phyloP scores from a whole-genome alignment of 2,888 invertebrate species.

The Hypercompe scribonia region DNA sequence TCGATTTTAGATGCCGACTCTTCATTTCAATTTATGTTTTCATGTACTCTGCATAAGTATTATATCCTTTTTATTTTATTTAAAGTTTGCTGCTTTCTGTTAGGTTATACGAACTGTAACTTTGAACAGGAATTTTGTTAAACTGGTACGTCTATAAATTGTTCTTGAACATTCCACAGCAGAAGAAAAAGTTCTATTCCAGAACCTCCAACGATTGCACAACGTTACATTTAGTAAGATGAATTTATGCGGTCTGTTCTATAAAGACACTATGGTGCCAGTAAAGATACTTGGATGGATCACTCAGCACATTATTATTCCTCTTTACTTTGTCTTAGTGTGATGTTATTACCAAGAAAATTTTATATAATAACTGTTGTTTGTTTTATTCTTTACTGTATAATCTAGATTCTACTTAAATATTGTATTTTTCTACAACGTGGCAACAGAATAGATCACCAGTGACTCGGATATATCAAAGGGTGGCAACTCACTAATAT shows the following conservation, averaged over 20 bases:
- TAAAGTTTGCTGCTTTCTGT: too few species aligned
- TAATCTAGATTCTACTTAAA: too few species aligned
- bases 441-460: too few species aligned
- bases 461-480: too few species aligned
- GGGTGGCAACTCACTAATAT: too few species aligned
- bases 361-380: background rate
- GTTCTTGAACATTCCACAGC: background rate
- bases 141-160: too few species aligned
- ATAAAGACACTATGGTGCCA: background rate
- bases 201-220: background rate
- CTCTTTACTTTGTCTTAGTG: constrained; percentile 16
- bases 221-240: background rate
- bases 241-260: background rate
- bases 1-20: too few species aligned
- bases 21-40: background rate
- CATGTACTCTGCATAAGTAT: background rate
- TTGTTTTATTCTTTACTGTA: background rate
- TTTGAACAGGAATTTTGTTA: too few species aligned
- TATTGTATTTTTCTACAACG: too few species aligned
- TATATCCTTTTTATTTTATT: too few species aligned
- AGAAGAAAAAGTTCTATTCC: background rate
- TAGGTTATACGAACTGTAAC: too few species aligned
- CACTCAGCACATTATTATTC: constrained; percentile 16
- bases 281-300: background rate
- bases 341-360: background rate